phyloP scores from a whole-genome alignment of 2,888 invertebrate genomes.

The Synanthedon tipuliformis region DNA sequence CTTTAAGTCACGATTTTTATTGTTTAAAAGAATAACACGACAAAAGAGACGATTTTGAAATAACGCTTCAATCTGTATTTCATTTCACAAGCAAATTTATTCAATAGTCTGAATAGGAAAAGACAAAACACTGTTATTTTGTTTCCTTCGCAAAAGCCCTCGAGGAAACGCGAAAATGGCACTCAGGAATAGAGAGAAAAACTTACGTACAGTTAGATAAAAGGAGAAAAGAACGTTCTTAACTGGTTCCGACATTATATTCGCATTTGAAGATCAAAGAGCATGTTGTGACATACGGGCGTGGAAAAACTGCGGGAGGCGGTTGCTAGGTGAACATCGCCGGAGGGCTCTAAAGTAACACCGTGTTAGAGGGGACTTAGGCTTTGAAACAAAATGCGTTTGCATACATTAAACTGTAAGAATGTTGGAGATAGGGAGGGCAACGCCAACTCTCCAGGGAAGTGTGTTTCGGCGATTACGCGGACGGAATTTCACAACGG shows the following conservation, averaged over 20 bases:
- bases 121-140: slow-evolving; percentile 47
- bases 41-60: slow-evolving; percentile 22
- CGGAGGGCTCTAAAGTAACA: slow-evolving; percentile 55
- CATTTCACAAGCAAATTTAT: slow-evolving; percentile 38
- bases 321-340: slow-evolving; percentile 39
- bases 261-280: slow-evolving; percentile 69
- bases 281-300: slow-evolving; percentile 55
- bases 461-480: slow-evolving; percentile 67
- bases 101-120: slow-evolving; percentile 39
- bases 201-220: slow-evolving; percentile 39
- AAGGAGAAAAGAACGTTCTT: slow-evolving; percentile 44
- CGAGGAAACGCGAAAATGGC: slow-evolving; percentile 5
- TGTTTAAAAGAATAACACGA: slow-evolving; percentile 19
- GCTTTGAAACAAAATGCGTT: slow-evolving; percentile 71
- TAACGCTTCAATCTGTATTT: slow-evolving; percentile 34
- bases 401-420: slow-evolving; percentile 70
- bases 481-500: slow-evolving; percentile 57
- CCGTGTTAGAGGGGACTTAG: slow-evolving; percentile 57
- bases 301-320: slow-evolving; percentile 46
- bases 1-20: slow-evolving; percentile 18
- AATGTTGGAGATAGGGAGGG: slow-evolving; percentile 65
- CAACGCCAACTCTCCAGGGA: slow-evolving; percentile 46
- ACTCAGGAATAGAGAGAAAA: slow-evolving; percentile 18
- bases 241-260: slow-evolving; percentile 64
- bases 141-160: slow-evolving; percentile 32